Evolutionary conservation across 2,113 vertebrate species (phyloP), one percentile per base, ranked within the genome.

Genomic region (Hippocampus barbouri): DNA sequence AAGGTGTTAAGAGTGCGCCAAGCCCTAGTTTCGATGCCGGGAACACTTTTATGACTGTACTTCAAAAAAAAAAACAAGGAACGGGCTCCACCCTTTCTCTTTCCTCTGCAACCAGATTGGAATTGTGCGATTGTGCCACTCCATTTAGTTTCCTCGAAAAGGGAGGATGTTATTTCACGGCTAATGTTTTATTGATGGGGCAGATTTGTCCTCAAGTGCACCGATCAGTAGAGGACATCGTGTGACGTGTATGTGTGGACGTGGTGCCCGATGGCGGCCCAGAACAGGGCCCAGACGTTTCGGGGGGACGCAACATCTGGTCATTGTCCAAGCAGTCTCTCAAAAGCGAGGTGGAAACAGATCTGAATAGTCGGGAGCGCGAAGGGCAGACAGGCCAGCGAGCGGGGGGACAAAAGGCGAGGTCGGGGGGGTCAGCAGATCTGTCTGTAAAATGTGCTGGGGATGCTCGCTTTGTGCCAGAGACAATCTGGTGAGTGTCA

Each of bases 11-110:
- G 72, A 65, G 72, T 74, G 72, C 78, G 71, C 76, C 71, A 60
- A 78, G 68, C 75, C 61, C 71, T 66, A 69, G 73, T 88, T 82
- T 87, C 82, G 83, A 85, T 78, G 74, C 74, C 80, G 43, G 70
- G 75, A 83, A 86, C 87, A 89, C 78, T 81, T 89, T 87, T 89
- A 85, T 89, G 77, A 85, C 83, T 80, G 82, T 38, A 38, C 34
- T 38, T 38, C 34, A 38, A 38, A 38, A 30, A 76, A 76, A 79
- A 86, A 90, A 91, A 91, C 84, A 85, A 84, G 80, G 81, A 85
- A 86, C 81, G 81, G 77, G 63, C 86, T 76, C 82, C 87, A 87
- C 86, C 85, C 83, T 80, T 62, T 77, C 75, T 81, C 79, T 87
- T 61, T 88, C 84, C 86, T 87, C 79, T 74, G 56, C 59, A 16